Percentiles rank a stretch among this genome's conserved stretches.
These are phyloP conservation scores for Neoitamus cyanurus DNA, from an alignment of 2,888 invertebrate genomes.

Conservation along the genomic window DNA sequence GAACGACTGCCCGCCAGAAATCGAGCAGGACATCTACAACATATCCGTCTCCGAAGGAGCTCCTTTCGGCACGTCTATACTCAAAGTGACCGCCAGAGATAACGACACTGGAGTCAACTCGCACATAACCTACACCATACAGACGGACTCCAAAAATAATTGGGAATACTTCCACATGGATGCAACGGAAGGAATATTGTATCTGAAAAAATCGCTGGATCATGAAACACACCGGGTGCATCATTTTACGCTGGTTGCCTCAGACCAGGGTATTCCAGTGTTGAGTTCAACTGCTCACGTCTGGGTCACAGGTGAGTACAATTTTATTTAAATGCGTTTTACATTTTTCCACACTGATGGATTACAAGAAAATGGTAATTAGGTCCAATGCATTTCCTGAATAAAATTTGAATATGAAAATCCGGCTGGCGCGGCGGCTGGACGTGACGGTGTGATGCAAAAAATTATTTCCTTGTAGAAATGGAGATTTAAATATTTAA, in stretches of 20 bases:
- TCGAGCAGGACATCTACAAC: slow-evolving; percentile 81
- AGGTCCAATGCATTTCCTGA: background rate
- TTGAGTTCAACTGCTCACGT: slow-evolving; percentile 85
- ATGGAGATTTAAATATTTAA: background rate
- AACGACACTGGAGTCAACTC: slow-evolving; percentile 79
- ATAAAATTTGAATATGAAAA: background rate
- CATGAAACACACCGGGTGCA: slow-evolving; percentile 79
- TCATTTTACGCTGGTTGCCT: slow-evolving; percentile 83
- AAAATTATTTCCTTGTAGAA: background rate
- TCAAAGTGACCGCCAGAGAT: slow-evolving; percentile 80
- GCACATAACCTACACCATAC: slow-evolving; percentile 77
- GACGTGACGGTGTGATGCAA: background rate
- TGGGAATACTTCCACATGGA: slow-evolving; percentile 82
- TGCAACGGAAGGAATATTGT: slow-evolving; percentile 79
- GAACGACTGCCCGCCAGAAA: slow-evolving; percentile 91
- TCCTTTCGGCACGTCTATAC: slow-evolving; percentile 77
- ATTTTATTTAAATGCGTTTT: slow-evolving; percentile 15
- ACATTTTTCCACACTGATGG: background rate
- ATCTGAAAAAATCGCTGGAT: slow-evolving; percentile 81
- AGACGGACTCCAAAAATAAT: slow-evolving; percentile 72
- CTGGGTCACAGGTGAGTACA: slow-evolving; percentile 75
- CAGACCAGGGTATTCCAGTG: slow-evolving; percentile 86
- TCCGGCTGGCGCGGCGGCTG: background rate
- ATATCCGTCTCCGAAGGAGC: slow-evolving; percentile 86
- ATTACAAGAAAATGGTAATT: slow-evolving; percentile 7